Base-by-base conservation (phyloP, 2,113 vertebrate genomes). In the Mugil cephalus region DNA sequence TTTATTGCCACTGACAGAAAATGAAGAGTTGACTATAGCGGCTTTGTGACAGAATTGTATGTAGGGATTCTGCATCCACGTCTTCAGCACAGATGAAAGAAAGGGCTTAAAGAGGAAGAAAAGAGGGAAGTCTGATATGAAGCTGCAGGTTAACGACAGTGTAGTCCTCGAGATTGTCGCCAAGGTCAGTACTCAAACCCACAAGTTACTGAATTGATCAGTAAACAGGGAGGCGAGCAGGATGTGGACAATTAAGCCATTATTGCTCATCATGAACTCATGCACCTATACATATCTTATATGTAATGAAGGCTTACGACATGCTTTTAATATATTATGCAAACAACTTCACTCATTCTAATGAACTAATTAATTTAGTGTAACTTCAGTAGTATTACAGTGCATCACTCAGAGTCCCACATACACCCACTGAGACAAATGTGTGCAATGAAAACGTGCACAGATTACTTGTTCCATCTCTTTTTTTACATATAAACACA, bases 1-100 rank as follows among this genome's bases (percentile, higher is more conserved):
- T 90, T 86, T 79, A 87, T 86, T 76, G 54, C 69, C 53, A 56
- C 21, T 70, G 48, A 71, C 79, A 81, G 77, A 75, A 82, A 80
- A 80, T 61, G 38, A 74, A 38, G 55, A 79, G 69, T 34, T 73
- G 71, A 74, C 64, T 59, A 17, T 3, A 38, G 39, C 39, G 63
- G 62, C 62, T 55, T 38, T 6, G 68, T 51, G n/a, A 69, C 43
- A 42, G 34, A 51, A 46, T 19, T 62, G 47, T 72, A 56, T 19
- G 34, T 8, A 40, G 47, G 21, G 19, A 67, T 24, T 34, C 13
- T 35, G 51, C 18, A 18, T 17, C 40, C 17, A 52, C 52, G 45
- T 69, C 14, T 78, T 14, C 7, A 7, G 35, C 11, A 12, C 1
- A 66, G 12, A 59, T 18, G 60, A 63, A 34, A 43, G 9, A 40